phyloP scores from a whole-genome alignment of 2,113 vertebrate genomes.

The Phalacrocorax carbo region DNA sequence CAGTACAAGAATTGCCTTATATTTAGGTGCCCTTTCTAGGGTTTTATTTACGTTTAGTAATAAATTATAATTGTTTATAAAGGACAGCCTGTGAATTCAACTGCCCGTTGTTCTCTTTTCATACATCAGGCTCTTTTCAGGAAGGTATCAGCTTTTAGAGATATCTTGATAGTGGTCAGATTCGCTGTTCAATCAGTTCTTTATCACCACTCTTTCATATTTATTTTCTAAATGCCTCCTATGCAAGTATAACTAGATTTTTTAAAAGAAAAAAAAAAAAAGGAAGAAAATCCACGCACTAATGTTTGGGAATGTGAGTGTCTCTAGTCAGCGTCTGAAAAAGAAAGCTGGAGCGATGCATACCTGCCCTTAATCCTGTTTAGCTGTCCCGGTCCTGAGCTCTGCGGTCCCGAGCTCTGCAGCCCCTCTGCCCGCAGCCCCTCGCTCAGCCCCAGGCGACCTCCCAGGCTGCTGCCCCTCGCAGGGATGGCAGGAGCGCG shows the following conservation, averaged over 20 bases:
- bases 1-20: background rate
- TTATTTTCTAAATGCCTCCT: background rate
- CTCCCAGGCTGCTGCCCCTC: background rate
- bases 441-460: fast-evolving
- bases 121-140: background rate
- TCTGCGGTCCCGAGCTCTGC: background rate
- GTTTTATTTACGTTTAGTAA: background rate
- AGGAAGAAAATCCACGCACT: background rate
- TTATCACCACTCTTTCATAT: background rate
- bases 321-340: background rate
- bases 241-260: background rate
- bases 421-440: fast-evolving
- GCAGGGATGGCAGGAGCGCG: fast-evolving
- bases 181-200: background rate
- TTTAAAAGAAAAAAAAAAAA: background rate
- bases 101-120: background rate
- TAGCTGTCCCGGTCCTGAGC: fast-evolving
- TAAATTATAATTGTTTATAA: background rate
- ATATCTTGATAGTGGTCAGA: fast-evolving
- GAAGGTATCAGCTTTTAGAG: background rate
- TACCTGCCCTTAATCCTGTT: fast-evolving
- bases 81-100: background rate
- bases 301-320: background rate
- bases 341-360: background rate
- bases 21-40: background rate